Conservation (phyloP, 2,113 vertebrate species). For the Hydrolagus affinis region DNA sequence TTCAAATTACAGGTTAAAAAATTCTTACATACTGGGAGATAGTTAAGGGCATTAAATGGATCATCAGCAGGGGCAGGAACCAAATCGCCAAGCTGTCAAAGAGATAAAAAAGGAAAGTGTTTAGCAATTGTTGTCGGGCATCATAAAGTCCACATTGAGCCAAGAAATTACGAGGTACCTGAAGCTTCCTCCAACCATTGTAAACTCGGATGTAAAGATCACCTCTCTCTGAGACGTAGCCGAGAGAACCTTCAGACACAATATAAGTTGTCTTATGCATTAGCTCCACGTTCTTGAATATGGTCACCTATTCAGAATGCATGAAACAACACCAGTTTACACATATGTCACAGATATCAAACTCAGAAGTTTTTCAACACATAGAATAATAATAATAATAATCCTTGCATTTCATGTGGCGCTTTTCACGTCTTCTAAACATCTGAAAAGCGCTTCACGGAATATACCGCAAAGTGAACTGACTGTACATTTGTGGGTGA, state of each 20-base stretch:
- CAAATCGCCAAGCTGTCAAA: constrained; percentile 72
- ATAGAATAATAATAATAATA: too few species aligned
- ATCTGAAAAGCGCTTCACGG: too few species aligned
- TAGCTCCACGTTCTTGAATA: constrained; percentile 56
- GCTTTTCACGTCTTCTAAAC: too few species aligned
- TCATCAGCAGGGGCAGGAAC: constrained; percentile 67
- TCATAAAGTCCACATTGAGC: neutral
- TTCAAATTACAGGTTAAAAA: neutral
- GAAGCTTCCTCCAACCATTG: constrained; percentile 85
- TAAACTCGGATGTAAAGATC: constrained; percentile 78
- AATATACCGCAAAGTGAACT: too few species aligned
- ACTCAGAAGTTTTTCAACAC: neutral
- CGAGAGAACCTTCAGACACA: constrained; percentile 69
- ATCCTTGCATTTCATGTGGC: too few species aligned
- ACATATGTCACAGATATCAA: neutral
- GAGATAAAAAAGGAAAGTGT: constrained; percentile 36
- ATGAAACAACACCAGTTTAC: constrained; percentile 26
- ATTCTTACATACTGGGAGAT: constrained; percentile 33
- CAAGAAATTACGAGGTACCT: constrained; percentile 52
- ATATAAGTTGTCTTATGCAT: constrained; percentile 68
- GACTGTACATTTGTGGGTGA: too few species aligned
- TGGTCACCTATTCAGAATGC: constrained; percentile 55
- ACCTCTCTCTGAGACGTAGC: constrained; percentile 62
- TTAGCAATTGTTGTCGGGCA: neutral
- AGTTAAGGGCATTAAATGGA: constrained; percentile 56